These are phyloP conservation scores for human (Homo sapiens) DNA, from an alignment of 2,113 vertebrate genomes.

Conservation along the genomic window DNA sequence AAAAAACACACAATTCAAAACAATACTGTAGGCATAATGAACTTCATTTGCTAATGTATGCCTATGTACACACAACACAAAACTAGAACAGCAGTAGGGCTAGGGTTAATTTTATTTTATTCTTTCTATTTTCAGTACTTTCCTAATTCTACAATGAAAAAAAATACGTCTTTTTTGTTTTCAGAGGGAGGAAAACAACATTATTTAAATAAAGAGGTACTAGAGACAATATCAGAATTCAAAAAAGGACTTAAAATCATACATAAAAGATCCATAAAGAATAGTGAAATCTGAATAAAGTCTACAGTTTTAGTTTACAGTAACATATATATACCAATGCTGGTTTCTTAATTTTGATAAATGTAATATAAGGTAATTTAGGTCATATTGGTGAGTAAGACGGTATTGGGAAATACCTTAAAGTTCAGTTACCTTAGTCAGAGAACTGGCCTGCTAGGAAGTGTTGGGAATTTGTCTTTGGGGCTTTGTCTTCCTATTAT, in stretches of 20 bases:
- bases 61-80: background rate
- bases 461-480: background rate
- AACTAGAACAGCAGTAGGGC: background rate
- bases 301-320: background rate
- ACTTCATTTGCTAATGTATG: background rate
- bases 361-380: constrained; percentile 1
- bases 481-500: background rate
- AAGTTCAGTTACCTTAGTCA: background rate
- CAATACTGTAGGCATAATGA: background rate
- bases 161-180: background rate
- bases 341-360: constrained; percentile 8
- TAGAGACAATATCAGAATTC: background rate
- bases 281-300: background rate
- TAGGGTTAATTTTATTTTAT: background rate
- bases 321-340: background rate
- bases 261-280: background rate
- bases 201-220: constrained; percentile 13
- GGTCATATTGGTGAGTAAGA: background rate
- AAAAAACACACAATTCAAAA: background rate
- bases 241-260: constrained; percentile 30
- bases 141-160: background rate
- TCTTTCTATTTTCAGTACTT: background rate
- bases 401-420: background rate
- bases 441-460: background rate
- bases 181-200: background rate